These are phyloP conservation scores for Neomorphus geoffroyi DNA, from an alignment of 2,797 vertebrate genomes.

Conservation along the genomic window DNA sequence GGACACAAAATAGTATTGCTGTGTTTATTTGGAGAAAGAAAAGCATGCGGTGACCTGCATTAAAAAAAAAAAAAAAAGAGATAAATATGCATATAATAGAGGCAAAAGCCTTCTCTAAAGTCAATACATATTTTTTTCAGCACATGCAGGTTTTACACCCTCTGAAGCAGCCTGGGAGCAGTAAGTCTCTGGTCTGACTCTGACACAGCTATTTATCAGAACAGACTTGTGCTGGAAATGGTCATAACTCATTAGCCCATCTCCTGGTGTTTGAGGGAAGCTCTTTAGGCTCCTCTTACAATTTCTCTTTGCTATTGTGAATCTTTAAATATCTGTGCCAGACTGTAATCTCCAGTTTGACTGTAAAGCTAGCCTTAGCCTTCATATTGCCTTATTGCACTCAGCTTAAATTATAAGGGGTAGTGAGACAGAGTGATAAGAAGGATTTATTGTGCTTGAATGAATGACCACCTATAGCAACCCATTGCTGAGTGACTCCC, in stretches of 20 bases:
- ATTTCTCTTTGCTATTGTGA: background rate
- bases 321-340: background rate
- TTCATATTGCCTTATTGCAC: background rate
- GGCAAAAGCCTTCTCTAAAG: background rate
- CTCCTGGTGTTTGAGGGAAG: background rate
- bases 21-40: background rate
- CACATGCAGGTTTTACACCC: background rate
- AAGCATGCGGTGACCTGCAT: background rate
- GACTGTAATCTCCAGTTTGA: background rate
- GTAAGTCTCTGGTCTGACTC: background rate
- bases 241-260: background rate
- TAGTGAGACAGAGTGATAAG: background rate
- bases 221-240: background rate
- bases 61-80: background rate
- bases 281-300: background rate
- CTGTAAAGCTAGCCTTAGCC: background rate
- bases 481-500: background rate
- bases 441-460: conserved; percentile 10
- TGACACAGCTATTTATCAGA: background rate
- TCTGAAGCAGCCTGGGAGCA: background rate
- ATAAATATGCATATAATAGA: background rate
- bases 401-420: background rate
- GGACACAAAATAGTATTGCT: background rate
- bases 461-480: background rate
- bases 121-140: background rate